Conservation (phyloP, 2,888 invertebrate genomes). For the Aspidapion aeneum region DNA sequence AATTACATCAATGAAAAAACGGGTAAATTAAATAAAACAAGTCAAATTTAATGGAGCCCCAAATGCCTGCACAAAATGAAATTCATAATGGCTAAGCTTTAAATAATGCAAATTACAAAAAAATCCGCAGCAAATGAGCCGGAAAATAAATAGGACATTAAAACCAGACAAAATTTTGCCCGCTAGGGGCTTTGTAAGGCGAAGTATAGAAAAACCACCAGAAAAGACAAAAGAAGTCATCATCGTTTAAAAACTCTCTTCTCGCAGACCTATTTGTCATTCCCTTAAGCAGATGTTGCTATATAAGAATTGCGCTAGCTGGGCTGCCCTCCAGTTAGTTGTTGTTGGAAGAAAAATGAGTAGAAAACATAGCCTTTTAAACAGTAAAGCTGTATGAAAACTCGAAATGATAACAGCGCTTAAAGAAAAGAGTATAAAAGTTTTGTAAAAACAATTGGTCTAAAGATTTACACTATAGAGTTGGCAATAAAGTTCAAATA, state of each 20-base stretch:
- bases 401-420: no score
- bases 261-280: background rate
- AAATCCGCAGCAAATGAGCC: background rate
- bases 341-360: background rate
- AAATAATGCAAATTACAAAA: background rate
- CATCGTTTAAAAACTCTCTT: background rate
- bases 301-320: background rate
- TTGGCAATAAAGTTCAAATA: no score
- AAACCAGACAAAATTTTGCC: background rate
- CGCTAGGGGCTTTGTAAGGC: background rate
- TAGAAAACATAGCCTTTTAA: background rate
- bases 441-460: no score
- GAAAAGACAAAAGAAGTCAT: background rate
- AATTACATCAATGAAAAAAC: no score
- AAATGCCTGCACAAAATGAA: background rate
- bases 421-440: no score
- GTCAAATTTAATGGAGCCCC: no score
- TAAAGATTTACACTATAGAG: no score
- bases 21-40: no score
- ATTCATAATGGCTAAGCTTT: background rate
- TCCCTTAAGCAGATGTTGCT: background rate
- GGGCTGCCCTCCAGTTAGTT: background rate
- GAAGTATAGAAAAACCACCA: background rate
- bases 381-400: background rate
- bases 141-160: background rate